Evolutionary conservation across 2,888 invertebrate genomes (phyloP).

Genomic region (Salticus scenicus): DNA sequence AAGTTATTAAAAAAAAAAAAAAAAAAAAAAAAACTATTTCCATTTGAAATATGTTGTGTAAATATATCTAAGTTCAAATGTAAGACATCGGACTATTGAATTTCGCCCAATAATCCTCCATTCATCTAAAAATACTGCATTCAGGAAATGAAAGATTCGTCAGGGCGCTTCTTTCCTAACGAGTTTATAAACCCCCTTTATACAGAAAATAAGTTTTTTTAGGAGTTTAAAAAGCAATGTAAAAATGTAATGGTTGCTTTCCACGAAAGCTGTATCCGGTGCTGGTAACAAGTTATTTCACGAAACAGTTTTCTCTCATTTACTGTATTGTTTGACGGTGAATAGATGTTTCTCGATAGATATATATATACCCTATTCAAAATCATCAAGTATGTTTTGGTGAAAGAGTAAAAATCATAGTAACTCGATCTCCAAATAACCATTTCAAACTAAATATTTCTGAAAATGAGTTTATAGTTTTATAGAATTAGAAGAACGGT

Average conservation of each 20-base stretch:
- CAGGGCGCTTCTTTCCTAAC: slow-evolving; percentile 32
- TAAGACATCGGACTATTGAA: not conserved
- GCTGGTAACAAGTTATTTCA: not conserved
- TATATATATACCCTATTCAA: too few relatives aligned
- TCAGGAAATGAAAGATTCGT: slow-evolving; percentile 52
- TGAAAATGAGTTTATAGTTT: too few relatives aligned
- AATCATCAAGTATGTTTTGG: too few relatives aligned
- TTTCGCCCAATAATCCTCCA: not conserved
- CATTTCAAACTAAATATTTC: too few relatives aligned
- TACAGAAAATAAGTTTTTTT: slow-evolving; percentile 16
- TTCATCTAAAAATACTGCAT: not conserved
- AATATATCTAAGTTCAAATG: not conserved
- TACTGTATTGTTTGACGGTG: not conserved
- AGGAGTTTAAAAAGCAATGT: not conserved
- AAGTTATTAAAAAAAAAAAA: too few relatives aligned
- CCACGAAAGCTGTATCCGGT: not conserved
- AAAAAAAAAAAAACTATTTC: too few relatives aligned
- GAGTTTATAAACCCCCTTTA: slow-evolving; percentile 52
- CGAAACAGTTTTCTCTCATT: not conserved
- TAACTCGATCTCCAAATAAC: too few relatives aligned
- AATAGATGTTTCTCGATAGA: too few relatives aligned
- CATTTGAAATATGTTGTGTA: too few relatives aligned
- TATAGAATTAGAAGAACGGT: too few relatives aligned
- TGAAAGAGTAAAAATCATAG: too few relatives aligned
- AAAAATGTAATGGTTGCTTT: not conserved